A percentile compares a stretch with the other conserved stretches of the same genome.
Conservation (phyloP, 92 coral and sea anemone species). For the Porites lobata region DNA sequence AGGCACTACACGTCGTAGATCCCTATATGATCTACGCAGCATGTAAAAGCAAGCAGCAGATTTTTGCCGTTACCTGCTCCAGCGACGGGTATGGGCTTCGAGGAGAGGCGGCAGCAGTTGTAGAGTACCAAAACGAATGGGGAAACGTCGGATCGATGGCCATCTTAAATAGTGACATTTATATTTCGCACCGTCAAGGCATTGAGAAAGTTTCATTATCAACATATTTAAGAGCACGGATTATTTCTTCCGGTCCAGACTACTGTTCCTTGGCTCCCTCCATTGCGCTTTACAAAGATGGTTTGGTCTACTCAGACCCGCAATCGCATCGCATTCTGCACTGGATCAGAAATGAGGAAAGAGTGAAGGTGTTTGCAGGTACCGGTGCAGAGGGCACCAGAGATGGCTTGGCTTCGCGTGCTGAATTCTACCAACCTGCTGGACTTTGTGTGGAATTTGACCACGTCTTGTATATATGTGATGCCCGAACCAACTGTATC, state of each 20-base stretch:
- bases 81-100: conserved; percentile 61
- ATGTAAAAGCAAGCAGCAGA: conserved; percentile 38
- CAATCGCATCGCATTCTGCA: conserved; percentile 42
- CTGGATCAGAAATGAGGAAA: conserved; percentile 49
- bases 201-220: conserved; percentile 49
- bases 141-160: conserved; percentile 60
- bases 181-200: conserved; percentile 55
- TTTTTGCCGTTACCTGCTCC: conserved; percentile 53
- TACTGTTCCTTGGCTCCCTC: conserved; percentile 53
- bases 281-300: conserved; percentile 54
- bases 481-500: conserved; percentile 47
- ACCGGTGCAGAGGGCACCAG: conserved; percentile 58
- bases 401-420: conserved; percentile 43
- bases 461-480: conserved; percentile 41
- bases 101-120: conserved; percentile 48
- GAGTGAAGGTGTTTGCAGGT: conserved; percentile 55
- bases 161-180: conserved; percentile 39
- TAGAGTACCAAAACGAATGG: conserved; percentile 48
- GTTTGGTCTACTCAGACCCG: conserved; percentile 52
- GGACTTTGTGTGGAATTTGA: conserved; percentile 40
- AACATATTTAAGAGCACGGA: conserved; percentile 39
- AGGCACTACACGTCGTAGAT: conserved; percentile 58
- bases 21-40: conserved; percentile 23
- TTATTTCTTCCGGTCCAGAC: conserved; percentile 38
- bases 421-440: conserved; percentile 50